Base-by-base conservation (phyloP, 1,140 invertebrate genomes). In the Drosophila rufa region DNA sequence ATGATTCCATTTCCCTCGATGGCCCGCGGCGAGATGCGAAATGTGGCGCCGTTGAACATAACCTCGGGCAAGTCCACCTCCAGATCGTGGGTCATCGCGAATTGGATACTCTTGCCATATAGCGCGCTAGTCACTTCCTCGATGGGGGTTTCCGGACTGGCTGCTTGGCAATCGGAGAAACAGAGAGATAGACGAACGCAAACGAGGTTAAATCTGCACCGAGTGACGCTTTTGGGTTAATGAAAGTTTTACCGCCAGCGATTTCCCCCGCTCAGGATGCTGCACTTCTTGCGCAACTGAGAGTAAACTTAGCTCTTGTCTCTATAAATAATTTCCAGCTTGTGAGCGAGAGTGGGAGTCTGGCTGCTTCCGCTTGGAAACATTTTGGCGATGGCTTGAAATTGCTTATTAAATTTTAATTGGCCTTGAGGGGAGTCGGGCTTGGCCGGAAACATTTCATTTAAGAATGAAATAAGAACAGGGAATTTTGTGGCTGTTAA, bases 71-170 rank as follows among this genome's bases (percentile, higher is more conserved):
- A 79, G 19, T 94, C 93, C 4, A 97, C 65, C 78, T 96, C 95
- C 75, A 97, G 94, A 83, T 97, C 95, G 68, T 96, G 95, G 0
- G 96, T 96, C 91, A 96, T 95, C 4, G 97, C 92, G 83, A 97
- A 97, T 71, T 95, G 95, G 0, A 96, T 93, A 0, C 95, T 94
- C 89, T 95, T 96, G 33, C 94, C 94, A 75, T 95, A 95, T 3
- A 97, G 85, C 0, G 95, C 94, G 67, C 95, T 94, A 4, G 96
- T 95, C 4, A 97, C 94, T 93, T 96, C 96, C 93, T 96, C 95
- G 42, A 96, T 93, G 12, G 95, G 96, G 40, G 94, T 94, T 68
- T 91, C 80, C 62, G 83, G 68, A 30, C 50, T 55, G 27, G 70
- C 75, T 69, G 78, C 55, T 36, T 51, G 69, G 30, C 45, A 73